A percentile compares a stretch with the other conserved stretches of the same genome.
Conservation (phyloP, 2,113 vertebrate species). For the Calypte anna region DNA sequence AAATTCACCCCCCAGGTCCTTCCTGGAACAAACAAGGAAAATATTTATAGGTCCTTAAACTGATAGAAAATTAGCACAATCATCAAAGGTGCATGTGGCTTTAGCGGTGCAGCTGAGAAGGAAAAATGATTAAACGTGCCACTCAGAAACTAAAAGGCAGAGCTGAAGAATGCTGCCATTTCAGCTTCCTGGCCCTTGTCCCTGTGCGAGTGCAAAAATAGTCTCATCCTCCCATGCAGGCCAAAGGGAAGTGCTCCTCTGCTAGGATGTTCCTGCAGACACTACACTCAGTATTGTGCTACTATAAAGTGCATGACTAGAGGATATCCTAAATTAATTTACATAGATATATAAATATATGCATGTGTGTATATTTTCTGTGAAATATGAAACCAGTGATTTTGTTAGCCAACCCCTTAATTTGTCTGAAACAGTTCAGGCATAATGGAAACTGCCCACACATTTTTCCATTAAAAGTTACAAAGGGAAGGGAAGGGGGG, state of each 20-base stretch:
- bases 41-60: slow-evolving; percentile 57
- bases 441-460: slow-evolving; percentile 72
- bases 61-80: slow-evolving; percentile 74
- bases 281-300: not conserved
- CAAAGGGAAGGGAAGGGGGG: slow-evolving; percentile 19
- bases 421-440: slow-evolving; percentile 73
- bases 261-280: not conserved
- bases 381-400: slow-evolving; percentile 62
- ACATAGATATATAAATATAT: slow-evolving; percentile 41
- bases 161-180: not conserved
- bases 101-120: slow-evolving; percentile 57
- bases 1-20: not conserved
- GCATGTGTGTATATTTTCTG: slow-evolving; percentile 13
- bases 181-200: not conserved
- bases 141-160: slow-evolving; percentile 46
- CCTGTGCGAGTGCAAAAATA: not conserved
- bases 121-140: not conserved
- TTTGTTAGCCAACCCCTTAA: slow-evolving; percentile 73
- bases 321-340: slow-evolving; percentile 70
- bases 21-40: slow-evolving; percentile 50
- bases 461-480: slow-evolving; percentile 77
- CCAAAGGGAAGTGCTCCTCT: not conserved
- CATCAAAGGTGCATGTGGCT: slow-evolving; percentile 42
- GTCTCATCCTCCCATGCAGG: not conserved
- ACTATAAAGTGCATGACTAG: not conserved